Conservation (phyloP, 1,140 invertebrate genomes). For the Bursaphelenchus mucronatus region DNA sequence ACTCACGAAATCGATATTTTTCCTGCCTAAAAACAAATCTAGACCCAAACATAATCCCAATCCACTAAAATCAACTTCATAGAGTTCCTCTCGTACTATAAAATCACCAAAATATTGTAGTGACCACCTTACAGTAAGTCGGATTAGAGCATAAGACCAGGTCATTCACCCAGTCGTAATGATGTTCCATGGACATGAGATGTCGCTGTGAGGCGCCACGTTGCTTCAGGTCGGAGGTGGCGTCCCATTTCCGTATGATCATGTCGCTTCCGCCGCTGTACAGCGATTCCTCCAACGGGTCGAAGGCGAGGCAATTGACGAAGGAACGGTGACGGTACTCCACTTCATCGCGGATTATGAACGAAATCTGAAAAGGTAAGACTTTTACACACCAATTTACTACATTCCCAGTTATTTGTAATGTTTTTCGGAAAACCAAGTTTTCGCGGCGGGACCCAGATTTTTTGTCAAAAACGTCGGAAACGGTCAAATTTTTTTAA, state of each 20-base stretch:
- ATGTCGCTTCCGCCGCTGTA: slow-evolving; percentile 97
- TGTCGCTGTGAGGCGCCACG: slow-evolving; percentile 6
- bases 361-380: slow-evolving; percentile 76
- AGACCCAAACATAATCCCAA: too few species aligned
- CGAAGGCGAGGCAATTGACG: slow-evolving; percentile 89
- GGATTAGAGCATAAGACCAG: slow-evolving; percentile 94
- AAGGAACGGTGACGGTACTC: slow-evolving; percentile 88
- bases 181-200: slow-evolving; percentile 73
- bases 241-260: slow-evolving; percentile 93
- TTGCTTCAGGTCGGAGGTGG: slow-evolving; percentile 3
- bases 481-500: too few species aligned
- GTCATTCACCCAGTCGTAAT: slow-evolving; percentile 99
- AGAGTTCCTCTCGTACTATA: neutral
- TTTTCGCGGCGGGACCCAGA: too few species aligned
- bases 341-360: slow-evolving; percentile 92
- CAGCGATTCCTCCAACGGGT: slow-evolving; percentile 77
- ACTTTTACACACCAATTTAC: too few species aligned
- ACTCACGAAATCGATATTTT: too few species aligned
- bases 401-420: too few species aligned
- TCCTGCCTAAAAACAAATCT: too few species aligned
- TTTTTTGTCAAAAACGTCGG: too few species aligned
- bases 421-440: too few species aligned
- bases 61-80: too few species aligned
- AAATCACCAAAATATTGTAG: slow-evolving; percentile 11
- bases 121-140: slow-evolving; percentile 72